Evolutionary conservation across 2,113 vertebrate species (phyloP).

Genomic region (Misgurnus anguillicaudatus): DNA sequence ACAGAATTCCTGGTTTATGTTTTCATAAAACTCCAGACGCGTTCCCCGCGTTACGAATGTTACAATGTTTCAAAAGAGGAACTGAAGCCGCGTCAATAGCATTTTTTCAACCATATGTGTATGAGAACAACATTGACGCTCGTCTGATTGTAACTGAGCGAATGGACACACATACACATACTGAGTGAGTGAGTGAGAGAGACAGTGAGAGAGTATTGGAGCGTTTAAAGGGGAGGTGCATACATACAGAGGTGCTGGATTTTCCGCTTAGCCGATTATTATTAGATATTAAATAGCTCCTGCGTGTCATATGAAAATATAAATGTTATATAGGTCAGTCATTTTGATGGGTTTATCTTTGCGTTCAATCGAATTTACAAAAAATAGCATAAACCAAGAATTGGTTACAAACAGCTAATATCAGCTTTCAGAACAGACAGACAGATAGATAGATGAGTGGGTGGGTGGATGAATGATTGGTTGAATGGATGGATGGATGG

Average conservation of each 20-base stretch:
- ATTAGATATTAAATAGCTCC: neutral
- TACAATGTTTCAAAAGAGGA: neutral
- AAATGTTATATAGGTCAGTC: too few species aligned
- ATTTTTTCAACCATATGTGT: neutral
- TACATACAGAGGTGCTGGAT: constrained; percentile 56
- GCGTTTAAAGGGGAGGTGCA: constrained; percentile 75
- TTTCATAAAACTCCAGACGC: neutral
- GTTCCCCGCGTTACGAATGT: neutral
- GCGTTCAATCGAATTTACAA: too few species aligned
- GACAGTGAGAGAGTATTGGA: constrained; percentile 39
- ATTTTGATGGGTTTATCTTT: too few species aligned
- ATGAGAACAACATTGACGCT: constrained; percentile 7
- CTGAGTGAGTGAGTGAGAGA: constrained; percentile 6
- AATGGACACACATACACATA: too few species aligned
- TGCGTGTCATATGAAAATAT: too few species aligned
- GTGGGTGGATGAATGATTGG: too few species aligned
- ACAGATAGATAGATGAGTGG: too few species aligned
- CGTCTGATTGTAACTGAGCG: neutral
- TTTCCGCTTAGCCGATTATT: constrained; percentile 62
- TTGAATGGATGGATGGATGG: too few species aligned
- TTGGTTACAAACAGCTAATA: too few species aligned
- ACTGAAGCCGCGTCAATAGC: neutral
- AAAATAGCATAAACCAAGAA: too few species aligned
- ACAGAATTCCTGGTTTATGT: neutral
- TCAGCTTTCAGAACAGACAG: too few species aligned